These are phyloP conservation scores for Corythornis madagascariensis DNA, from an alignment of 2,113 vertebrate species.

Conservation along the genomic window DNA sequence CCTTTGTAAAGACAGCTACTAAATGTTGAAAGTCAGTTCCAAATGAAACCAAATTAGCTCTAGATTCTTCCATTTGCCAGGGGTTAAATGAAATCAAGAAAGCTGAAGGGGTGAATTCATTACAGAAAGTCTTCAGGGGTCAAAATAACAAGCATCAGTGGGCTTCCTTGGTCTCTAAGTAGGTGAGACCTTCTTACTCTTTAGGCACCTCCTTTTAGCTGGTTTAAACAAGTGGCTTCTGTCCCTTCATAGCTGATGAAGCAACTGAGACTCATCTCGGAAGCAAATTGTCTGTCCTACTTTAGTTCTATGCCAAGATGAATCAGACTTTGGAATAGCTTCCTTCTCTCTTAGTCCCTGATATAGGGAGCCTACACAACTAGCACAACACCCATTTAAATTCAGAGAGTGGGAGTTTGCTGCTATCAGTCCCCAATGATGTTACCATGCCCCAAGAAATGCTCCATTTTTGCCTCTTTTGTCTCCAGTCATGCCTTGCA, in stretches of 20 bases:
- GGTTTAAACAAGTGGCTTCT: not conserved
- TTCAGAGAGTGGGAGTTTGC: not conserved
- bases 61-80: not conserved
- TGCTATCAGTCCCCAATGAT: not conserved
- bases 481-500: not conserved
- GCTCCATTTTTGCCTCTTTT: not conserved
- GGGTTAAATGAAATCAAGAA: not conserved
- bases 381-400: not conserved
- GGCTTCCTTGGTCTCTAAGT: not conserved
- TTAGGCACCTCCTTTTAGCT: not conserved
- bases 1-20: not conserved
- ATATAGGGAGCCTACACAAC: not conserved
- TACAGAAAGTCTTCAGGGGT: not conserved
- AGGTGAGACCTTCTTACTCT: not conserved
- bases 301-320: not conserved
- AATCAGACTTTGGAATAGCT: constrained; percentile 1
- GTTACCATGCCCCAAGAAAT: not conserved
- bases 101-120: not conserved
- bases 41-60: not conserved
- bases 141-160: not conserved
- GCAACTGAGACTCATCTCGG: not conserved
- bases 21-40: not conserved
- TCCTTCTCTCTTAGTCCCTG: not conserved
- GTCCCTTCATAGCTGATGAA: not conserved
- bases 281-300: not conserved